Conservation (phyloP, 2,888 invertebrate genomes). For the Horisme vitalbata region DNA sequence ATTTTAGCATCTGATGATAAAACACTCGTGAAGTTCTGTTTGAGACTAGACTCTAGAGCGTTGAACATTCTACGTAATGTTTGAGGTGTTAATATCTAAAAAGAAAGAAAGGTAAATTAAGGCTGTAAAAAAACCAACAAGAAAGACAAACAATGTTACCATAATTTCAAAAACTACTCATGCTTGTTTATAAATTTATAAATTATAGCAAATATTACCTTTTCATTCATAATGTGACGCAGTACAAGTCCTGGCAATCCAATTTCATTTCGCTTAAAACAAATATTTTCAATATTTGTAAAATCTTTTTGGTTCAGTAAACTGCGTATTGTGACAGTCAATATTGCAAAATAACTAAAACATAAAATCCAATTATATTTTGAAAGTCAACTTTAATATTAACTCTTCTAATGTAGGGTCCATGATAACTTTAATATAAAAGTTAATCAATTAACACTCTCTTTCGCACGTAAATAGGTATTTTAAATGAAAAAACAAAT, state of each 20-base stretch:
- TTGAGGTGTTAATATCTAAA: constrained; percentile 1
- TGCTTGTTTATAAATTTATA: too few species aligned
- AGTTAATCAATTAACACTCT: too few species aligned
- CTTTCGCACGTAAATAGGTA: too few species aligned
- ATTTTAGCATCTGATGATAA: constrained; percentile 1
- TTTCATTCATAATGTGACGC: constrained; percentile 1
- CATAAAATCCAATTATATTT: too few species aligned
- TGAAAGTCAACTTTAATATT: too few species aligned
- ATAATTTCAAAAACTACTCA: too few species aligned
- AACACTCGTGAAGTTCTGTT: constrained; percentile 18
- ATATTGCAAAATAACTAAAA: constrained; percentile 27
- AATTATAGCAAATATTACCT: too few species aligned
- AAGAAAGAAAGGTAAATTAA: too few species aligned
- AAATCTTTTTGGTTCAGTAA: background rate
- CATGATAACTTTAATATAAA: too few species aligned
- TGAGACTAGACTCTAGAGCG: constrained; percentile 15
- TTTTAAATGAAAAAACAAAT: too few species aligned
- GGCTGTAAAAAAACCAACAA: background rate
- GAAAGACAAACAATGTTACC: too few species aligned
- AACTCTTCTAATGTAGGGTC: too few species aligned
- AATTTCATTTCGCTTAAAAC: constrained; percentile 6
- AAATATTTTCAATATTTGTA: constrained; percentile 17
- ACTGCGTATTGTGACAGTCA: constrained; percentile 3
- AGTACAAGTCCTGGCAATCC: constrained; percentile 20
- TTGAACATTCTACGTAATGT: constrained; percentile 6